Base-by-base conservation (phyloP, 2,888 invertebrate species). In the Abrostola triplasia region DNA sequence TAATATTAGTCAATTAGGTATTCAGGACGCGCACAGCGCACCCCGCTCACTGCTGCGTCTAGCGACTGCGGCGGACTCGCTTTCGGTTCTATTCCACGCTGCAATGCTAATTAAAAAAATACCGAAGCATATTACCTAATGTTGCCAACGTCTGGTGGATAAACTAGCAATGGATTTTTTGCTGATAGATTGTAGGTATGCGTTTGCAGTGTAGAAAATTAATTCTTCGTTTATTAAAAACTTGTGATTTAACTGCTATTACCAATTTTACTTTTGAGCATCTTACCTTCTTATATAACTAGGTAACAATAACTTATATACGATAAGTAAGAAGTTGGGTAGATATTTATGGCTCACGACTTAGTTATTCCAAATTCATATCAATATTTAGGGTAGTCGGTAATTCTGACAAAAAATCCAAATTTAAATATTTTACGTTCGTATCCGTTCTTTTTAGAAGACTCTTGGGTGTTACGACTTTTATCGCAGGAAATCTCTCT, bases 1-100 rank as follows among this genome's bases (percentile, higher is more conserved):
- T 92, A 92, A 93, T 93, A 93, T 93, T 92, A 93, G 90, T 90
- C 90, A 92, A 93, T 94, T 93, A 93, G 90, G 92, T 94, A 94
- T 94, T 94, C 94, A 93, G 91, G 88, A 79, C 92, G 91, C 92
- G 92, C 86, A 76, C 84, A 77, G 84, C 85, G 83, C 88, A 84
- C 88, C 86, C 88, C 89, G 86, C 88, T 88, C 84, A 79, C 84
- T 77, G 66, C 65, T 83, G 85, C 86, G 89, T 87, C 89, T 85
- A 85, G 83, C 84, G 83, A 84, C 86, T 84, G 84, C 82, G 82
- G 84, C 85, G 67, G 68, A 77, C 79, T 77, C 73, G 79, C 80
- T 77, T 71, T 75, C 75, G 66, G 76, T 79, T 81, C 83, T 79
- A 82, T 78, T 76, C 75, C 64, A 74, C 64, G 63, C 81, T 81